A percentile compares a stretch with the other conserved stretches of the same genome.
These are phyloP conservation scores for Orussus abietinus DNA, from an alignment of 1,140 invertebrate species.

Conservation along the genomic window DNA sequence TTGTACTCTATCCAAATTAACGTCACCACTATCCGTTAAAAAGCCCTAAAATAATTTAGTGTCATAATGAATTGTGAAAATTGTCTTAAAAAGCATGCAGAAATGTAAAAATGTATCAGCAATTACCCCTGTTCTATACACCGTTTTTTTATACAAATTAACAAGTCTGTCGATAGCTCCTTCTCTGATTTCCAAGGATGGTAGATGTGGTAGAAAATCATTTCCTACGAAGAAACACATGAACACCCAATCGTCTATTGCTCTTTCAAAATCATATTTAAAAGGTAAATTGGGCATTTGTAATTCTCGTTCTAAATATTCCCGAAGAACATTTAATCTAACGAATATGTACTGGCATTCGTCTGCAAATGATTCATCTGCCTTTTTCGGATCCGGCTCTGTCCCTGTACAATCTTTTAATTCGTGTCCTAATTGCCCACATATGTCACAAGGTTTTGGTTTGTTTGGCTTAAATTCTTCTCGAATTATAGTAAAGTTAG, in stretches of 20 bases:
- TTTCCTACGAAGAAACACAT: slow-evolving; percentile 99
- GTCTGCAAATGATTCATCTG: slow-evolving; percentile 59
- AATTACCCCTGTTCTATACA: slow-evolving; percentile 83
- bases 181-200: slow-evolving; percentile 97
- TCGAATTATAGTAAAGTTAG: slow-evolving; percentile 95
- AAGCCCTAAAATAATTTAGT: slow-evolving; percentile 68
- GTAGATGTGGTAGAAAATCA: slow-evolving; percentile 98
- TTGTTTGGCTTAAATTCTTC: slow-evolving; percentile 99
- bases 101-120: slow-evolving; percentile 14
- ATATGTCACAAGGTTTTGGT: slow-evolving; percentile 93
- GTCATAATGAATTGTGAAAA: background rate
- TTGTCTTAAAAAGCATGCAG: slow-evolving; percentile 8
- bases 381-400: slow-evolving; percentile 51
- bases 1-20: slow-evolving; percentile 89
- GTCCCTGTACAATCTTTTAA: slow-evolving; percentile 90
- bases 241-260: slow-evolving; percentile 98
- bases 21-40: slow-evolving; percentile 91
- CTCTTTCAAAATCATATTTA: slow-evolving; percentile 83
- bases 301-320: slow-evolving; percentile 92
- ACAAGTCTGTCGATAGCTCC: slow-evolving; percentile 95
- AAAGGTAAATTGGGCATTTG: slow-evolving; percentile 93
- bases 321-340: slow-evolving; percentile 85
- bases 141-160: slow-evolving; percentile 90
- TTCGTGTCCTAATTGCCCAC: slow-evolving; percentile 92
- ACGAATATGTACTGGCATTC: slow-evolving; percentile 88